A percentile compares a stretch with the other conserved stretches of the same genome.
These are phyloP conservation scores for Acrocephalus kingi DNA, from an alignment of 2,113 vertebrate genomes.

Conservation along the genomic window DNA sequence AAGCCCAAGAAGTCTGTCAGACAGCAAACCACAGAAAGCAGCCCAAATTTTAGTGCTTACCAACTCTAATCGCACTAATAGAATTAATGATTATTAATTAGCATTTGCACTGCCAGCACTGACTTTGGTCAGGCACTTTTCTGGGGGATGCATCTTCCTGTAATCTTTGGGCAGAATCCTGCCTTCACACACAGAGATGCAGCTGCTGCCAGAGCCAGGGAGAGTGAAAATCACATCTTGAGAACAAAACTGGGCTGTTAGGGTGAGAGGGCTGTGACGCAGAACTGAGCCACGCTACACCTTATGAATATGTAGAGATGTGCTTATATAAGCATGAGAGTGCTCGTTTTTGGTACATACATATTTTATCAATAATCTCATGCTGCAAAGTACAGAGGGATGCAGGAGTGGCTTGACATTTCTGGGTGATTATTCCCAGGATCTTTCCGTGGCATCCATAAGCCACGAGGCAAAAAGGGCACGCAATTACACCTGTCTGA, in stretches of 20 bases:
- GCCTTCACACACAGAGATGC: neutral
- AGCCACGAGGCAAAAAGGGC: neutral
- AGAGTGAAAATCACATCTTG: neutral
- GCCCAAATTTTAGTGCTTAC: neutral
- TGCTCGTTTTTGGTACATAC: slow-evolving; percentile 6
- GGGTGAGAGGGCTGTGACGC: slow-evolving; percentile 28
- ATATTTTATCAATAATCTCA: slow-evolving; percentile 55
- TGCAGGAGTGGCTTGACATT: neutral
- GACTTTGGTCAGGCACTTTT: neutral
- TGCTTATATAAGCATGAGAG: slow-evolving; percentile 51
- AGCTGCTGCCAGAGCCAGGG: neutral
- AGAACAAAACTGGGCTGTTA: neutral
- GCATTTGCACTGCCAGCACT: neutral
- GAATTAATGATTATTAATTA: neutral
- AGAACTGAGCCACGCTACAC: neutral
- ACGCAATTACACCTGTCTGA: neutral
- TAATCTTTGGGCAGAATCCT: neutral
- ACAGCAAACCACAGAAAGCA: neutral
- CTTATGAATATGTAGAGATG: slow-evolving; percentile 30
- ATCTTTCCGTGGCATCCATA: neutral
- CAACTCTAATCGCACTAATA: neutral
- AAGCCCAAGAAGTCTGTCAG: neutral
- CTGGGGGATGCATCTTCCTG: neutral
- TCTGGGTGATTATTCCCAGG: slow-evolving; percentile 15
- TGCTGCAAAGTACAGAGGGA: neutral